Conservation (phyloP, 2,113 vertebrate genomes). For the Neolamprologus fasciatus region DNA sequence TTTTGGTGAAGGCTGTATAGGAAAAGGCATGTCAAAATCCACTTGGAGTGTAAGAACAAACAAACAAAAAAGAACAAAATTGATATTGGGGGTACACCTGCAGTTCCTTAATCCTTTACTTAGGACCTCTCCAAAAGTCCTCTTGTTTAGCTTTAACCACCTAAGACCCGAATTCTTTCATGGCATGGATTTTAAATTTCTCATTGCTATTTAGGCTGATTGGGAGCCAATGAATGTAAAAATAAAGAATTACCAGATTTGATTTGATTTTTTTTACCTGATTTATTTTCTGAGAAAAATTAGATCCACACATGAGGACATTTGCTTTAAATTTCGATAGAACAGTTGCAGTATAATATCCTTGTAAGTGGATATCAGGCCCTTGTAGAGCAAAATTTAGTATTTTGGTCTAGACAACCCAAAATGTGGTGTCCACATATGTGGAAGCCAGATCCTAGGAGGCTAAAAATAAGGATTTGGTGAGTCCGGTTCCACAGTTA, state of each 20-base stretch:
- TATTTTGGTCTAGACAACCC: neutral
- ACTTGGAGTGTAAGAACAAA: neutral
- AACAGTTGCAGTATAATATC: neutral
- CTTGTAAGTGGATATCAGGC: neutral
- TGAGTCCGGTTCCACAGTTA: neutral
- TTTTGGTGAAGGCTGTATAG: neutral
- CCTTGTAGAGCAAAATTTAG: neutral
- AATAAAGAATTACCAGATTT: neutral
- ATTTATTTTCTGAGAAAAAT: neutral
- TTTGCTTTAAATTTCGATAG: neutral
- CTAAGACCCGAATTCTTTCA: neutral
- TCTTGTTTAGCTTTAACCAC: neutral
- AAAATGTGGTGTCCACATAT: neutral
- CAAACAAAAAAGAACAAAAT: neutral
- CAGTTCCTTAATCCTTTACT: neutral
- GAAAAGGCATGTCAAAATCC: neutral
- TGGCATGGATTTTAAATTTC: neutral
- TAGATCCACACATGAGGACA: neutral
- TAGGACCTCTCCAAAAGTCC: neutral
- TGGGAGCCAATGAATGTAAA: neutral
- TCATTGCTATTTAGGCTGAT: neutral
- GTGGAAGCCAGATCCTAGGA: neutral
- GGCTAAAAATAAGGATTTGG: neutral
- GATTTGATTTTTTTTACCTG: rapidly evolving
- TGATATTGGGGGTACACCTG: neutral